These are phyloP conservation scores for Menidia menidia DNA, from an alignment of 2,797 vertebrate genomes.

Conservation along the genomic window DNA sequence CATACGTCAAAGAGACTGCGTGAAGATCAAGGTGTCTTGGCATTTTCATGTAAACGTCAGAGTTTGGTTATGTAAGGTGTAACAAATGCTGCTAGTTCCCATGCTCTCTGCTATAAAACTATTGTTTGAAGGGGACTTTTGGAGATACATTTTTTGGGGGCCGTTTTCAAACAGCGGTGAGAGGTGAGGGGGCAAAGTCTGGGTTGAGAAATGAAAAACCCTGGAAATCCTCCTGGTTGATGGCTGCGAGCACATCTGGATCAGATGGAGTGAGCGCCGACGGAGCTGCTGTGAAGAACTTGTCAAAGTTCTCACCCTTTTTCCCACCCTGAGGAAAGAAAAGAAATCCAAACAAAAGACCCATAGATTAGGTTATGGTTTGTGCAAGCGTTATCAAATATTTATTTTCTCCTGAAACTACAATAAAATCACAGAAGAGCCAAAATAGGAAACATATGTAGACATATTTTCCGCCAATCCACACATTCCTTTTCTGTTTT, in stretches of 20 bases:
- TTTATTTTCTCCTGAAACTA: conserved; percentile 1
- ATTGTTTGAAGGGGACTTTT: conserved; percentile 9
- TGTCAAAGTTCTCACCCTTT: conserved; percentile 93
- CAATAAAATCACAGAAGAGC: conserved; percentile 1
- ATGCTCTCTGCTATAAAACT: conserved; percentile 59
- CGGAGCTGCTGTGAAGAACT: conserved; percentile 90
- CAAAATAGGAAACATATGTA: conserved; percentile 28
- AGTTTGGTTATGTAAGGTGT: conserved; percentile 52
- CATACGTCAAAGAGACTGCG: conserved; percentile 33
- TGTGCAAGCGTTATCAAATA: background rate
- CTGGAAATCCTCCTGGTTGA: conserved; percentile 90
- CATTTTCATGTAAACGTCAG: conserved; percentile 66
- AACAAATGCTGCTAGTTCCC: conserved; percentile 35
- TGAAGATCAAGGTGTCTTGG: conserved; percentile 55
- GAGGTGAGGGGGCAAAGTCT: conserved; percentile 83
- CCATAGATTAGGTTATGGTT: conserved; percentile 7
- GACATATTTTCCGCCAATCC: conserved; percentile 22
- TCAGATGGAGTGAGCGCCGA: conserved; percentile 91
- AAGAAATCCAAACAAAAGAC: background rate
- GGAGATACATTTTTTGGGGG: background rate
- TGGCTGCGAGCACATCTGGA: conserved; percentile 88
- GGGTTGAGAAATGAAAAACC: conserved; percentile 90
- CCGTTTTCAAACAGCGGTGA: conserved; percentile 81
- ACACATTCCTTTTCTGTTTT: conserved; percentile 31
- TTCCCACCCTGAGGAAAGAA: conserved; percentile 84